A percentile compares a stretch with the other conserved stretches of the same genome.
Evolutionary conservation across 2,113 vertebrate species (phyloP).

Genomic region (Ammodytes dubius): DNA sequence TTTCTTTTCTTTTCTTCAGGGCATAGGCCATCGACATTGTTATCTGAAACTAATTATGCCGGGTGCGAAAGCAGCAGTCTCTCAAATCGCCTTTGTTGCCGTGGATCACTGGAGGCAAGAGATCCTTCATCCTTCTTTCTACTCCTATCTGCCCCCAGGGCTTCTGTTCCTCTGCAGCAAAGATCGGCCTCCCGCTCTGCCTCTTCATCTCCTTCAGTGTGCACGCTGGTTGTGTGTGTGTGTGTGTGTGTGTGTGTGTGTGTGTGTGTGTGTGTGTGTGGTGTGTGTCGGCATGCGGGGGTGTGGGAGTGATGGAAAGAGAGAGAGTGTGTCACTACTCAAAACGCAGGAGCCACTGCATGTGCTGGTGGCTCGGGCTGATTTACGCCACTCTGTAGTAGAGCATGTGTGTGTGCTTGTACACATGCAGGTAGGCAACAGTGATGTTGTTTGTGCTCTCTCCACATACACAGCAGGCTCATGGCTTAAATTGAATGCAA

Average conservation of each 20-base stretch:
- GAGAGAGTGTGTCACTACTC: slow-evolving; percentile 25
- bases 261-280: slow-evolving; percentile 12
- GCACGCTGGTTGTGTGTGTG: slow-evolving; percentile 27
- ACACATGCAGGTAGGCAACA: slow-evolving; percentile 24
- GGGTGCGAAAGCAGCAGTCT: slow-evolving; percentile 59
- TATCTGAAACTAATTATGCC: slow-evolving; percentile 77
- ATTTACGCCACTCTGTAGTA: slow-evolving; percentile 51
- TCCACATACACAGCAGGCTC: slow-evolving; percentile 41
- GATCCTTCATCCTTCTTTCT: slow-evolving; percentile 73
- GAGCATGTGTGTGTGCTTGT: slow-evolving; percentile 9
- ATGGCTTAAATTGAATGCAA: slow-evolving; percentile 63
- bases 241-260: slow-evolving; percentile 17
- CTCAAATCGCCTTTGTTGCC: slow-evolving; percentile 72
- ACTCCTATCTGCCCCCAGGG: slow-evolving; percentile 63
- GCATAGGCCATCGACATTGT: slow-evolving; percentile 51
- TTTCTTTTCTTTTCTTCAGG: not conserved
- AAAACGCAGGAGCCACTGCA: slow-evolving; percentile 29
- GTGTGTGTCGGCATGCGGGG: slow-evolving; percentile 1
- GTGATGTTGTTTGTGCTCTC: slow-evolving; percentile 13
- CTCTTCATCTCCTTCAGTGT: slow-evolving; percentile 59
- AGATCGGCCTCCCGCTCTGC: slow-evolving; percentile 43
- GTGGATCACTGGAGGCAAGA: slow-evolving; percentile 69
- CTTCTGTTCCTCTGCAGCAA: slow-evolving; percentile 51
- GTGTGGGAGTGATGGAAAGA: slow-evolving; percentile 30
- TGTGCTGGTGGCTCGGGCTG: slow-evolving; percentile 37